These are phyloP conservation scores for Troides aeacus DNA, from an alignment of 2,888 invertebrate species.

Conservation along the genomic window DNA sequence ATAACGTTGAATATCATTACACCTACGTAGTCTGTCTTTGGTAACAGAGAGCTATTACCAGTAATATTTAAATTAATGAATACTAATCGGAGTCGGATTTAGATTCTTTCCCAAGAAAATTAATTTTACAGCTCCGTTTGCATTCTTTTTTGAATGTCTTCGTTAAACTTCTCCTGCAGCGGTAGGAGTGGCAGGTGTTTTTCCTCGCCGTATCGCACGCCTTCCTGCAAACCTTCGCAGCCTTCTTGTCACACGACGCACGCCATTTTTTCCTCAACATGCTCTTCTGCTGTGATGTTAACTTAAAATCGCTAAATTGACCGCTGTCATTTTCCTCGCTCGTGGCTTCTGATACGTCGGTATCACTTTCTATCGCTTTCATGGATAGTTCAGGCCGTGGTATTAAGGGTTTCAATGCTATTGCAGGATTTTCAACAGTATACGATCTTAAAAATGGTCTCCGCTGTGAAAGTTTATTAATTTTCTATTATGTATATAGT, in stretches of 20 bases:
- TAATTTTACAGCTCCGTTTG: slow-evolving; percentile 41
- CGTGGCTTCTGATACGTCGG: neutral
- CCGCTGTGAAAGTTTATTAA: neutral
- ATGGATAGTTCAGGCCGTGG: neutral
- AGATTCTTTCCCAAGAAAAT: slow-evolving; percentile 28
- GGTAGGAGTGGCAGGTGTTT: slow-evolving; percentile 38
- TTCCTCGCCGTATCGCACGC: slow-evolving; percentile 42
- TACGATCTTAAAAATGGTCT: neutral
- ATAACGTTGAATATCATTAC: too few species aligned
- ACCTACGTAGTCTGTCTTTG: neutral
- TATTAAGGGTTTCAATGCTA: neutral
- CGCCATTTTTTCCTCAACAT: slow-evolving; percentile 40
- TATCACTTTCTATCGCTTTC: neutral
- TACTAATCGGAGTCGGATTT: neutral
- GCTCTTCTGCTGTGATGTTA: slow-evolving; percentile 30
- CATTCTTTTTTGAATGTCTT: slow-evolving; percentile 45
- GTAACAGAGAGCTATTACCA: neutral
- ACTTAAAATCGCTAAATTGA: slow-evolving; percentile 30
- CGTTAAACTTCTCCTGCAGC: slow-evolving; percentile 43
- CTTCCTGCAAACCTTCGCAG: slow-evolving; percentile 40
- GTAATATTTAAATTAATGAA: neutral
- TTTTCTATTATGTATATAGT: too few species aligned
- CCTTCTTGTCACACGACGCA: slow-evolving; percentile 40
- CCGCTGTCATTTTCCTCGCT: slow-evolving; percentile 11
- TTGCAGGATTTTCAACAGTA: neutral